Evolutionary conservation across 2,797 vertebrate species (phyloP).

Genomic region (Cynopterus sphinx): DNA sequence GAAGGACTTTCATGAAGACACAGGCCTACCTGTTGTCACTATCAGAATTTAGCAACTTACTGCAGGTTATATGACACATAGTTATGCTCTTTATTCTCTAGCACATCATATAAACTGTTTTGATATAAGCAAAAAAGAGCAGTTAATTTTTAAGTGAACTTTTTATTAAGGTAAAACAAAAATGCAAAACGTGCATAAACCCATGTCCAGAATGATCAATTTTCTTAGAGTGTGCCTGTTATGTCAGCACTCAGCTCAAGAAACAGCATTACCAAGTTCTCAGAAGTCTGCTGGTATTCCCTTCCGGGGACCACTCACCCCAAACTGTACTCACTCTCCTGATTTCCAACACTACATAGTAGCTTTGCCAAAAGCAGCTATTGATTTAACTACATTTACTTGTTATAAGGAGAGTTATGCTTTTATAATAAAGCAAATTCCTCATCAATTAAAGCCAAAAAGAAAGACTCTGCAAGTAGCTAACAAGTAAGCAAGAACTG

Average conservation of each 20-base stretch:
- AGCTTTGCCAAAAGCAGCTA: not conserved
- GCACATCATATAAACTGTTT: not conserved
- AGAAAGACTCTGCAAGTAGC: not conserved
- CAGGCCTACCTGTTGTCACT: not conserved
- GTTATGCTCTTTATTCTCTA: not conserved
- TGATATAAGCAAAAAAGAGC: not conserved
- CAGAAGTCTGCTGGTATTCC: not conserved
- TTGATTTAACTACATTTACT: not conserved
- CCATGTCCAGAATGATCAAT: not conserved
- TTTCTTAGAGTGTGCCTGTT: not conserved
- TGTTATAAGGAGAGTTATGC: not conserved
- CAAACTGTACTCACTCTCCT: not conserved
- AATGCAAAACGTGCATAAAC: not conserved
- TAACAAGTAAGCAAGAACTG: not conserved
- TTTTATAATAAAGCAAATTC: not conserved
- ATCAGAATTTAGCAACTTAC: not conserved
- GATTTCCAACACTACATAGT: not conserved
- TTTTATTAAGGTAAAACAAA: not conserved
- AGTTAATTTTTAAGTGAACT: not conserved
- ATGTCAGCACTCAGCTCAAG: not conserved
- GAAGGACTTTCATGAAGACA: not conserved
- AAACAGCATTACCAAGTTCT: not conserved
- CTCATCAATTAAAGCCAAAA: not conserved
- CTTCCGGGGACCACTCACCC: not conserved
- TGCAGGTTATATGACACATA: not conserved